Percentiles rank a stretch among this genome's conserved stretches.
phyloP scores from a whole-genome alignment of 2,797 vertebrate species.

The Brachyalestes nurse region DNA sequence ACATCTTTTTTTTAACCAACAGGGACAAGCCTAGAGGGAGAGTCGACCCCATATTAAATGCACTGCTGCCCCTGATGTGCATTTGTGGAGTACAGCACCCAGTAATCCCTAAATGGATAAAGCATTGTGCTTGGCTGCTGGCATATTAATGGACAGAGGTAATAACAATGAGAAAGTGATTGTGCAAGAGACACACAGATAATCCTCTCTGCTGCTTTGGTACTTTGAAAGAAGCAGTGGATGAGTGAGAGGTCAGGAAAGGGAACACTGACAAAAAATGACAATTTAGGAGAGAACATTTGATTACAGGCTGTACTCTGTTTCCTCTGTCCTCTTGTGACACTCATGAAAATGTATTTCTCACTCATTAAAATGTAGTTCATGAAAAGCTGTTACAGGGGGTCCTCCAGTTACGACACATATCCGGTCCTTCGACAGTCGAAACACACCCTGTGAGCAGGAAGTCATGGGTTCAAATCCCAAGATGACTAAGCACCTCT shows the following conservation, averaged over 20 bases:
- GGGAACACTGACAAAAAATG: not conserved
- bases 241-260: not conserved
- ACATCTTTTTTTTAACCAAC: not conserved
- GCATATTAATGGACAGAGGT: conserved; percentile 48
- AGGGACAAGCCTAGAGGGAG: conserved; percentile 18
- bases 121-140: conserved; percentile 18
- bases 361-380: no score
- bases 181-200: conserved; percentile 44
- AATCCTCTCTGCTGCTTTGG: conserved; percentile 36
- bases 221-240: not conserved
- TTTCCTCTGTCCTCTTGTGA: not conserved
- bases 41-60: conserved; percentile 11
- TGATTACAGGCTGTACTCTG: not conserved
- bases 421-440: no score
- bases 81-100: conserved; percentile 27
- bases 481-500: no score
- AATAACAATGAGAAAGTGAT: conserved; percentile 47
- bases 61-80: conserved; percentile 16
- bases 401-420: no score
- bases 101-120: conserved; percentile 53
- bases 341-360: no score
- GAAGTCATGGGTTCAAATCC: no score
- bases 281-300: not conserved
- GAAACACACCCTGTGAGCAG: no score
- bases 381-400: no score